Base-by-base conservation (phyloP, 2,113 vertebrate species). In the Nothoprocta pentlandii region DNA sequence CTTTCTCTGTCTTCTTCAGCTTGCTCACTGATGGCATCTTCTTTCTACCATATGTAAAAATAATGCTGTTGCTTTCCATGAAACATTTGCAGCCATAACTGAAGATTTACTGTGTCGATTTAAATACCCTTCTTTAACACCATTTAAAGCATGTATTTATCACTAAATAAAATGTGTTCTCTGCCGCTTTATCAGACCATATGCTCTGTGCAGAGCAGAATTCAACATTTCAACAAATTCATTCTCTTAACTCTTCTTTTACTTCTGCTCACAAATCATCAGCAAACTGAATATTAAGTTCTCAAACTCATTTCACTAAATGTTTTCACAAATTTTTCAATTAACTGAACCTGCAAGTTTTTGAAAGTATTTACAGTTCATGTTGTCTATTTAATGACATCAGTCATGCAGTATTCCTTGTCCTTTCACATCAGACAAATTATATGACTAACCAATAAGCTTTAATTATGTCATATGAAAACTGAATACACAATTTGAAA, bases 341-440 rank as follows among this genome's bases (percentile, higher is more conserved):
- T 44, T 82, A 73, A 78, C 58, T 83, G 62, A 84, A 46, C 44
- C 22, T 82, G 77, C 39, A 80, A 66, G 42, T 67, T 30, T 34
- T 54, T 44, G 76, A 30, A 74, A 82, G 34, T 59, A 56, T 75
- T 70, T 78, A 75, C 80, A 82, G 62, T 73, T 91, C 47, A 58
- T 36, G 44, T 41, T 53, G 47, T 53, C n/a, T 32, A 26, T 36
- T 80, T 74, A 59, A 34, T 62, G 69, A 89, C 47, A 86, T 75
- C 77, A 89, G 21, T 64, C 77, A 66, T 54, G 61, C 32, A 56
- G 44, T 34, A 82, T 79, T 75, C 61, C 85, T 63, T 86, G 77
- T 86, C 85, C 41, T 89, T 91, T 86, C 85, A 75, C 71, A 89
- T 79, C 51, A 85, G 44, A 69, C 32, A 78, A 59, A 89, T 74